Base-by-base conservation (phyloP, 2,113 vertebrate species). In the Anguilla rostrata region DNA sequence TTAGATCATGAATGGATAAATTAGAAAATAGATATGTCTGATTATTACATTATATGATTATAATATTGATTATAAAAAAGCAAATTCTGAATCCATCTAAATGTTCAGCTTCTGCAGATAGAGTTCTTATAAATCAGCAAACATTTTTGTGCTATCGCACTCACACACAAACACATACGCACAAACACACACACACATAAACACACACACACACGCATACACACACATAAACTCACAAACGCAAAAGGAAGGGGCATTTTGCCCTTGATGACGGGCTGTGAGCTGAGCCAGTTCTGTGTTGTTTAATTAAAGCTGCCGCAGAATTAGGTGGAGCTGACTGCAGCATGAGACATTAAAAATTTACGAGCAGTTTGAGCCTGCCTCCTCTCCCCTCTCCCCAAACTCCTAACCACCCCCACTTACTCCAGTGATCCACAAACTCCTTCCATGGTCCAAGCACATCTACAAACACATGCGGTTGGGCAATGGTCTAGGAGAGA, bases 261-360 rank as follows among this genome's bases (percentile, higher is more conserved):
- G 81, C 81, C 82, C 86, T 87, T 87, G 81, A 26, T 40, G 57
- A 16, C 18, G 16, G 41, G 16, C 20, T 3, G 66, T 78, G 57
- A 87, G 46, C 49, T 29, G 81, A 87, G 75, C 34, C 18, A 16
- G 22, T 11, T 16, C 71, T 20, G 57, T 40, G 83, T 56, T 66
- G 87, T 85, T 85, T 87, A 88, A 86, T 81, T 86, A 84, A 80
- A 56, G 75, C 60, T 56, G 53, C 56, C 40, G 71, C 75, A 56
- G 78, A 81, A 9, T 39, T 79, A 26, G 2, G 26, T 46, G 87
- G 83, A 84, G 86, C 87, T 88, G 90, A 89, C 87, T 75, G 82
- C 87, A 91, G 90, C 87, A 86, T 8, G 43, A 26, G 26, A n/a
- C 87, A 90, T 91, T 83, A 88, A 91, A 89, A 89, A 91, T 90